Base-by-base conservation (phyloP, 2,888 invertebrate species). In the Acrobasis consociella region DNA sequence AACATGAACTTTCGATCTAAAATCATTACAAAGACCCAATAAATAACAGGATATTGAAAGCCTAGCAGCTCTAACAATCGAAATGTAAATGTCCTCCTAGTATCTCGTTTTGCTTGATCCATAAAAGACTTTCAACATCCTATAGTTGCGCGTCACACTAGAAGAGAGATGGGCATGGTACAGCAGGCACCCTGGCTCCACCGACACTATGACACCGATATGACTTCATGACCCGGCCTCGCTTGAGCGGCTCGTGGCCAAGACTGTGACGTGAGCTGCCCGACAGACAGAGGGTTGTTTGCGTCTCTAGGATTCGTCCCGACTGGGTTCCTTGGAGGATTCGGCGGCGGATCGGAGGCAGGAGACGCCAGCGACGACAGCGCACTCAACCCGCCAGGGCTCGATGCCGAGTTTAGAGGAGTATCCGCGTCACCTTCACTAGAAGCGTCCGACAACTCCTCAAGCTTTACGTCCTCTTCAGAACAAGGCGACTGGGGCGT, bases 291-390 rank as follows among this genome's bases (percentile, higher is more conserved):
- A 64, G 98, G 98, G 93, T 98, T 97, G 93, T 98, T 98, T 71
- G 97, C 96, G 91, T 98, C 97, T 74, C 97, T 95, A 51, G 97
- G 97, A 91, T 97, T 97, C 56, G 97, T 97, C 65, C 97, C 97
- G 64, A 97, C 97, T 51, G 97, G 97, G 86, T 97, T 95, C 69
- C 97, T 88, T 49, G 87, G 89, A 63, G 86, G 90, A 69, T 78
- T 82, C 60, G 88, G 86, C 58, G 93, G 93, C 65, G 96, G 95
- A 77, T 95, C 95, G 67, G 96, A 95, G 60, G 96, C 95, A 46
- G 97, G 97, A 71, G 96, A 96, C 37, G 97, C 96, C 64, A 97
- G 92, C 64, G 92, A 91, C 9, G 91, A 89, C 31, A 93, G 81
- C 61, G 93, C 88, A 72, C 91, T 89, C 51, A 93, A 84, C 64